Conservation (phyloP, 2,888 invertebrate genomes). For the Drosophila yooni region DNA sequence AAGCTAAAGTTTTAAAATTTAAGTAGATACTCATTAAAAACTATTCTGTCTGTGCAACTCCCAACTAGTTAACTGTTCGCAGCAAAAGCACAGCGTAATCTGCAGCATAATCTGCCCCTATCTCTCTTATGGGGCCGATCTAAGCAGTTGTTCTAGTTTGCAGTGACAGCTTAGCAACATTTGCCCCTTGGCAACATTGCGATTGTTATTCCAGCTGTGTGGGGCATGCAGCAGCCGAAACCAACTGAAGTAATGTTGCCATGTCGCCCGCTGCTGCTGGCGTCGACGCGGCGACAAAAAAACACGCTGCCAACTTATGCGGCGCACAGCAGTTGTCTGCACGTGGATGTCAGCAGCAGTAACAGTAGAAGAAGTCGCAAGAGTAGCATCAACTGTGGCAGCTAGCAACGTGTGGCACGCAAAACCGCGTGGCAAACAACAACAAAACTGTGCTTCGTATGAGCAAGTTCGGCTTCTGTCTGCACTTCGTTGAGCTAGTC, state of each 20-base stretch:
- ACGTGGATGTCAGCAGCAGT: conserved; percentile 49
- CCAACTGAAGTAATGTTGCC: conserved; percentile 42
- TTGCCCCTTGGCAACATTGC: conserved; percentile 43
- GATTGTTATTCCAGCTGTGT: conserved; percentile 13
- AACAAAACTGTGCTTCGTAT: conserved; percentile 48
- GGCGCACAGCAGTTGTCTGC: conserved; percentile 71
- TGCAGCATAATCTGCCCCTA: not conserved
- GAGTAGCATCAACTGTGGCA: conserved; percentile 39
- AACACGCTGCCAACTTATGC: conserved; percentile 79
- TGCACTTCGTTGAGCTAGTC: conserved; percentile 43
- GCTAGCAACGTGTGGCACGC: conserved; percentile 64
- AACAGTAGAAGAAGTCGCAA: conserved; percentile 33
- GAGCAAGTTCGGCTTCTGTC: conserved; percentile 57
- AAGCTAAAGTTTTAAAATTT: not conserved
- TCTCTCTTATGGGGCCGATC: not conserved
- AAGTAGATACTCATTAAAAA: not conserved
- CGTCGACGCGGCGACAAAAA: conserved; percentile 80
- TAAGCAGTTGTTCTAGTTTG: conserved; percentile 21
- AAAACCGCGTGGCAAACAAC: conserved; percentile 59
- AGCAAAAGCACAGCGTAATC: not conserved
- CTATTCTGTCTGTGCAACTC: not conserved
- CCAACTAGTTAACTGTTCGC: not conserved
- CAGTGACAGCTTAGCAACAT: conserved; percentile 52
- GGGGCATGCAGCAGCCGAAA: conserved; percentile 4
- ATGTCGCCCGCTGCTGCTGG: conserved; percentile 65